Evolutionary conservation across 2,888 invertebrate species (phyloP), one percentile per base, ranked within the genome.

Genomic region (Thalpophila matura): DNA sequence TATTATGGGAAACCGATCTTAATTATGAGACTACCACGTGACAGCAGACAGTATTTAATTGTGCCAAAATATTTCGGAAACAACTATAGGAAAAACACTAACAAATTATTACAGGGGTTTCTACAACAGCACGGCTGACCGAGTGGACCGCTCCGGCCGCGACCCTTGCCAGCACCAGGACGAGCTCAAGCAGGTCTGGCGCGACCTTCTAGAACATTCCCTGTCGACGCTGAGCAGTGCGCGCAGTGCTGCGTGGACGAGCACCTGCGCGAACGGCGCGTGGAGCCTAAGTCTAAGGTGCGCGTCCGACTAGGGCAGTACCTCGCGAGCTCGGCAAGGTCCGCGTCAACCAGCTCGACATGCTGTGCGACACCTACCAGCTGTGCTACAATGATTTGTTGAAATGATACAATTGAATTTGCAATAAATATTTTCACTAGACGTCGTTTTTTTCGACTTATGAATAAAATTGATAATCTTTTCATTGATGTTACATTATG

Each of bases 351-450:
- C 86, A 86, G 27, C 78, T 87, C 6, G 46, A 68, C 45, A 46
- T 82, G 49, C 79, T 88, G 12, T 88, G 88, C 42, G 84, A 85
- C 12, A 56, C 47, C 12, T 85, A 81, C 58, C 83, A 85, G 49
- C 66, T 88, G 22, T 88, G 87, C 63, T 87, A 74, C 55, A 69
- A 80, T 24, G 86, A 86, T 0, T 66, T 87, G 1, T 33, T 82
- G 4, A 47, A 38, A 51, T 50, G 14, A 56, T 26, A 3, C 2
- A 14, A 9, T 56, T n/a, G 5, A 38, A 31, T n/a, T n/a, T n/a
- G n/a, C n/a, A n/a, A n/a, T n/a, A 22, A 35, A 18, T 9, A 0
- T 26, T 26, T 37, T 3, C 14, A n/a, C n/a, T 20, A n/a, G n/a
- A n/a, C n/a, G n/a, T n/a, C n/a, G n/a, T n/a, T n/a, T n/a, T n/a